phyloP scores from a whole-genome alignment of 1,140 invertebrate genomes.

The Carposina sasakii region DNA sequence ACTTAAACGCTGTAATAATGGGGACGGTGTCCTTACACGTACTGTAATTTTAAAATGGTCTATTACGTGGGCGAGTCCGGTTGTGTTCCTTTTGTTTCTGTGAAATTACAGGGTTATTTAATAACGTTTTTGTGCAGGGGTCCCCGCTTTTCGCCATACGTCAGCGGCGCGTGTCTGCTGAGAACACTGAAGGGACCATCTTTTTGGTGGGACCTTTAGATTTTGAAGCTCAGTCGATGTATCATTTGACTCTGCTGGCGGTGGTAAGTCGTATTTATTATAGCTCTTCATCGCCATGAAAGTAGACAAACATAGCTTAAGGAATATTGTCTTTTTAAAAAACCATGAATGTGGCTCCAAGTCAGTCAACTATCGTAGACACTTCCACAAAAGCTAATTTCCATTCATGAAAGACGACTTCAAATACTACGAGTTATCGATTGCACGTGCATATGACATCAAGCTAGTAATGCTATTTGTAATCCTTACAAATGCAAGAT shows the following conservation, averaged over 20 bases:
- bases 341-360: too few relatives aligned
- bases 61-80: constrained; percentile 19
- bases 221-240: constrained; percentile 89
- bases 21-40: constrained; percentile 38
- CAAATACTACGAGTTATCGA: too few relatives aligned
- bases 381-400: too few relatives aligned
- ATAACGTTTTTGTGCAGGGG: constrained; percentile 65
- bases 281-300: too few relatives aligned
- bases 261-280: too few relatives aligned
- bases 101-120: constrained; percentile 17
- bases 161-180: constrained; percentile 81
- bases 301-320: too few relatives aligned
- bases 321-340: too few relatives aligned
- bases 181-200: constrained; percentile 83
- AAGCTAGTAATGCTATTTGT: too few relatives aligned
- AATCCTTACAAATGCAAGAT: too few relatives aligned
- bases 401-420: too few relatives aligned
- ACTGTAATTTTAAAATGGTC: constrained; percentile 33
- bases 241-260: constrained; percentile 85
- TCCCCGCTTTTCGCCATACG: constrained; percentile 83
- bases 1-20: constrained; percentile 47
- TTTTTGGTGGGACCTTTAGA: constrained; percentile 83
- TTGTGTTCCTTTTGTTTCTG: constrained; percentile 6
- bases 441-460: too few relatives aligned
- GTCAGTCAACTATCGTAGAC: too few relatives aligned